These are phyloP conservation scores for Rhinogobius similis DNA, from an alignment of 2,113 vertebrate species.

Conservation along the genomic window DNA sequence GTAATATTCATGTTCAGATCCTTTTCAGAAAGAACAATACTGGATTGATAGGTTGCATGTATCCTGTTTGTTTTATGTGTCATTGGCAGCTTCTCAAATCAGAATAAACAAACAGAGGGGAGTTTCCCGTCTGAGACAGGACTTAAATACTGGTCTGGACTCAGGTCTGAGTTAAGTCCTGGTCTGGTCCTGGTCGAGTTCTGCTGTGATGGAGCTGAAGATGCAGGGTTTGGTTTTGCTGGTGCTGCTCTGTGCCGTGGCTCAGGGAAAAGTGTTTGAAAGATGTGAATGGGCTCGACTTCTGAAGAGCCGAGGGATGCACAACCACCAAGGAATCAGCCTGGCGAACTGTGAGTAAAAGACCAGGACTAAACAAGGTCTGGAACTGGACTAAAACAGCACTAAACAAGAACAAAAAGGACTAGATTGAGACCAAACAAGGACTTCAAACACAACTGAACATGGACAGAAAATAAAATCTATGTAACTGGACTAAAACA, in stretches of 20 bases:
- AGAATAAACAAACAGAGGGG: too few relatives aligned
- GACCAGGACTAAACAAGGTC: neutral
- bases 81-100: too few relatives aligned
- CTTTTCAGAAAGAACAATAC: too few relatives aligned
- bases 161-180: neutral
- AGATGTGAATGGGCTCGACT: constrained; percentile 1
- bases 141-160: neutral
- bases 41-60: too few relatives aligned
- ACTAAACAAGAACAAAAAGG: too few relatives aligned
- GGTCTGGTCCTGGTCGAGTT: neutral
- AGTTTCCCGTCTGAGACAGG: neutral
- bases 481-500: too few relatives aligned
- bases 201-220: neutral
- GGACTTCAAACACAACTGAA: too few relatives aligned
- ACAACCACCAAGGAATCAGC: neutral
- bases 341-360: neutral
- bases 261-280: neutral
- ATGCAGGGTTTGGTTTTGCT: neutral
- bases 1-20: too few relatives aligned
- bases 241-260: neutral
- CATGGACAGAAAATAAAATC: too few relatives aligned
- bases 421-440: neutral
- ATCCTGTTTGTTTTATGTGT: too few relatives aligned
- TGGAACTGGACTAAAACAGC: neutral
- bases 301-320: neutral